Base-by-base conservation (phyloP, 2,797 vertebrate species). In the Enteromius radiatus region DNA sequence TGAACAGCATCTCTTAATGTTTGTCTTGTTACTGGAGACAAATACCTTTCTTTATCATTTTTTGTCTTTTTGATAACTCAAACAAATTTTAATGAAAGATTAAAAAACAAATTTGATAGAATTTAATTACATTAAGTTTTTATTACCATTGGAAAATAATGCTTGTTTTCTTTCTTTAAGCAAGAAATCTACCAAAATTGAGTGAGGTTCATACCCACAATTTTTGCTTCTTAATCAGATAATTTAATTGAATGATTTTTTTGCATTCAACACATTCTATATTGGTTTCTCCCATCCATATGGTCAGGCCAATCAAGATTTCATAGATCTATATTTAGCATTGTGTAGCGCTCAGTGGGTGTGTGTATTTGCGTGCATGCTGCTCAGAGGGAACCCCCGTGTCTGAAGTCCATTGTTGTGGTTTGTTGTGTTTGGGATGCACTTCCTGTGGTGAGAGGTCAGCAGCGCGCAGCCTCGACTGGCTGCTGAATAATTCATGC, bases 401-500 rank as follows among this genome's bases (percentile, higher is more conserved):
- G 76, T 87, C 83, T 81, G 78, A 78, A 82, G 85, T 84, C 87
- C 78, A 88, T 90, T 90, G 89, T 90, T 88, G 85, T 85, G 85
- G 81, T 86, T 85, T 85, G 83, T 86, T 91, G 81, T 84, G 86
- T 89, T 90, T 88, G 87, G 84, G 89, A 89, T 91, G 88, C 90
- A 93, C 93, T 94, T 93, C 94, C 92, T 90, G 92, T 91, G 86
- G 91, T 91, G 90, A 97, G 97, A 97, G 97, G 96, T 98, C 96
- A 96, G 93, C 93, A 89, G 93, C 75, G 91, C 94, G 93, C 85
- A 88, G 78, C 85, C 95, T 96, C 92, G 93, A 94, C 95, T 94
- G 93, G 92, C 87, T 94, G 92, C 95, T 97, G 96, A 97, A 98
- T 98, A 96, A 98, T 99, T 97, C 96, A 97, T 97, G 94, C 93